Conservation (phyloP, 2,888 invertebrate genomes). For the Drosophila dives region DNA sequence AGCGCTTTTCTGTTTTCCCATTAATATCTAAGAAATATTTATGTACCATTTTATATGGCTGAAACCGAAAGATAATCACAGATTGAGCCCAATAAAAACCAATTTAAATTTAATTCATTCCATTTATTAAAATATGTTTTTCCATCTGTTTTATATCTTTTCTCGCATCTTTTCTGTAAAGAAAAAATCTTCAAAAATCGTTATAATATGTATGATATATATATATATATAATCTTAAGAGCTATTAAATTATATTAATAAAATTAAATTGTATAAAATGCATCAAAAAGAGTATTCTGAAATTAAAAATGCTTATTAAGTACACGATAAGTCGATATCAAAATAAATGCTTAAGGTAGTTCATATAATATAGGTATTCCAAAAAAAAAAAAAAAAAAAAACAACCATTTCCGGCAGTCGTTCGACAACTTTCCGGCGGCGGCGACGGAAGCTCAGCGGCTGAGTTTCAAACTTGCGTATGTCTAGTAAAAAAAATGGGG, state of each 20-base stretch:
- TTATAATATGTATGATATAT: constrained; percentile 44
- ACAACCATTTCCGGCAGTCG: constrained; percentile 52
- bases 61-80: neutral
- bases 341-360: constrained; percentile 43
- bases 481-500: constrained; percentile 34
- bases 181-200: constrained; percentile 62
- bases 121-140: constrained; percentile 65
- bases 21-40: neutral
- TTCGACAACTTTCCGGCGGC: constrained; percentile 68
- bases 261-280: constrained; percentile 55
- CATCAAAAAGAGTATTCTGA: constrained; percentile 30
- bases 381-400: constrained; percentile 32
- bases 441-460: constrained; percentile 66
- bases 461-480: constrained; percentile 59
- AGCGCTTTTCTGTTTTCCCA: neutral
- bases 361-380: constrained; percentile 24
- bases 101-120: constrained; percentile 32
- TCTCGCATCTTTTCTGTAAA: constrained; percentile 63
- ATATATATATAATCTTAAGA: constrained; percentile 25
- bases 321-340: constrained; percentile 25
- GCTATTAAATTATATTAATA: constrained; percentile 19
- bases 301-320: constrained; percentile 32
- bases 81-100: constrained; percentile 10
- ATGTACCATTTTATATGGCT: neutral
- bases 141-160: constrained; percentile 52